Percentiles rank a stretch among this genome's conserved stretches.
These are phyloP conservation scores for Enteromius paludinosus DNA, from an alignment of 2,797 vertebrate species.

Conservation along the genomic window DNA sequence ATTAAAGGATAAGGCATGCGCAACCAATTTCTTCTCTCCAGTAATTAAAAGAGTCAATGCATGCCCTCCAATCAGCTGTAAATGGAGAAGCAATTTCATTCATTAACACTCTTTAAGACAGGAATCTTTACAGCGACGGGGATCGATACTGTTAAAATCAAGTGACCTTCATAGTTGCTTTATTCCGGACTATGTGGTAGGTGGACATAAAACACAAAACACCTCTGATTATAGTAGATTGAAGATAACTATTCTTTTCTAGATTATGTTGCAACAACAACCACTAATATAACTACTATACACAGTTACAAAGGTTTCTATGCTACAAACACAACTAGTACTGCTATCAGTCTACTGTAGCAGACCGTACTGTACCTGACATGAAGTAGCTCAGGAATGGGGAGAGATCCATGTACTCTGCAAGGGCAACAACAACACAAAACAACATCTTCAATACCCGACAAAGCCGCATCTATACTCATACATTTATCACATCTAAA, in stretches of 20 bases:
- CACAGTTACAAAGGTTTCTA: not conserved
- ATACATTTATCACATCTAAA: not conserved
- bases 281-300: not conserved
- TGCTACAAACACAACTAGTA: constrained; percentile 11
- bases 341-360: constrained; percentile 11
- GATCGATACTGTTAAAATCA: constrained; percentile 31
- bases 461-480: not conserved
- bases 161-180: constrained; percentile 10
- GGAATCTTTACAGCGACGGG: not conserved
- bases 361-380: constrained; percentile 71
- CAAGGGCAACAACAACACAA: constrained; percentile 67
- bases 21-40: constrained; percentile 84
- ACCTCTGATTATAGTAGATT: not conserved
- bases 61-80: constrained; percentile 83
- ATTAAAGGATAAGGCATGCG: constrained; percentile 84
- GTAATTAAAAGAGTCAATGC: constrained; percentile 85
- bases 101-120: constrained; percentile 40
- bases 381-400: constrained; percentile 77
- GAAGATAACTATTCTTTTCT: not conserved
- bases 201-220: constrained; percentile 1
- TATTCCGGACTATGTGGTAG: constrained; percentile 20
- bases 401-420: constrained; percentile 77
- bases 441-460: constrained; percentile 48
- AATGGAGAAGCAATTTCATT: constrained; percentile 62
- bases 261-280: not conserved